Evolutionary conservation across 35 echinoderm and acorn worm species (phyloP).

Genomic region (Hemicentrotus pulcherrimus): DNA sequence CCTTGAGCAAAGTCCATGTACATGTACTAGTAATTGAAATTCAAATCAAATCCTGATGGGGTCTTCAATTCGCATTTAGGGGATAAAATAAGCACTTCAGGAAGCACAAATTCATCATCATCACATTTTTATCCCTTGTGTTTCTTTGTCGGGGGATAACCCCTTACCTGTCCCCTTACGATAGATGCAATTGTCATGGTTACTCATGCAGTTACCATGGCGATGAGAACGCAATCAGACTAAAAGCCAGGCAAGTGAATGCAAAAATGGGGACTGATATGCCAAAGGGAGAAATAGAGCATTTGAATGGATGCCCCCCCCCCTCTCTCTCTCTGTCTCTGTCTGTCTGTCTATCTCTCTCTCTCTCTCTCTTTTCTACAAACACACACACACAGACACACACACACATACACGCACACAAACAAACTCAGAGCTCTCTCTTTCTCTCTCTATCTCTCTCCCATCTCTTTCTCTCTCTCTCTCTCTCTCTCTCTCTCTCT

Average conservation of each 20-base stretch:
- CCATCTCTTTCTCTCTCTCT: too few relatives aligned
- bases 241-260: background rate
- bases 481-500: too few relatives aligned
- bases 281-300: background rate
- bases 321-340: too few relatives aligned
- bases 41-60: background rate
- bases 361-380: background rate
- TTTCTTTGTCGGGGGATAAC: background rate
- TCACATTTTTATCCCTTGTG: background rate
- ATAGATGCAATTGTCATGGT: background rate
- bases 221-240: background rate
- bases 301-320: background rate
- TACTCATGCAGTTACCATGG: background rate
- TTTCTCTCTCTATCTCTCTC: too few relatives aligned
- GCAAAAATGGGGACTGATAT: background rate
- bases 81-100: background rate
- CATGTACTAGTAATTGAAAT: background rate
- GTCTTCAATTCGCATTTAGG: background rate
- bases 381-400: too few relatives aligned
- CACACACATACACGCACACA: too few relatives aligned
- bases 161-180: background rate
- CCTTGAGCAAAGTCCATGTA: background rate
- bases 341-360: background rate
- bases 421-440: too few relatives aligned
- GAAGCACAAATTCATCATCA: background rate